Conservation (phyloP, 2,888 invertebrate species). For the Nomada ruficornis region DNA sequence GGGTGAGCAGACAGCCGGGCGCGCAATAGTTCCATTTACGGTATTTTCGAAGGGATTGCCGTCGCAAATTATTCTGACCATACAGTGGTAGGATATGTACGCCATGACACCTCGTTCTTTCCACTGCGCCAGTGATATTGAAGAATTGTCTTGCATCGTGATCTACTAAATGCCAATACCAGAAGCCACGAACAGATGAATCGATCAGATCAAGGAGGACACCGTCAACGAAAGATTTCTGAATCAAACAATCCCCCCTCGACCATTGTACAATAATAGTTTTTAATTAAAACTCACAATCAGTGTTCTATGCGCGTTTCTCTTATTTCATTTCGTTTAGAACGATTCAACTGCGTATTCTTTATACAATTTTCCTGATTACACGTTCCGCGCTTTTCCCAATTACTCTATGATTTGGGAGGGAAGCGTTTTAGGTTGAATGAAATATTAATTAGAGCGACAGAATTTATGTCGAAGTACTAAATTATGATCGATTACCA, state of each 20-base stretch:
- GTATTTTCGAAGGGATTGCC: conserved; percentile 56
- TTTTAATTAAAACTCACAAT: background rate
- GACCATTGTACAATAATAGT: background rate
- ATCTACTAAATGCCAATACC: conserved; percentile 28
- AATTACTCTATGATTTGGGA: too few relatives aligned
- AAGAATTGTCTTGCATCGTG: conserved; percentile 33
- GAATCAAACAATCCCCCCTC: background rate
- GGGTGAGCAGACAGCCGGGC: background rate
- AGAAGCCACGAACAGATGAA: background rate
- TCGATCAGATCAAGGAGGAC: conserved; percentile 6
- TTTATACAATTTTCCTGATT: too few relatives aligned
- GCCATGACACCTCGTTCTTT: conserved; percentile 36
- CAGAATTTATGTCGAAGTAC: too few relatives aligned
- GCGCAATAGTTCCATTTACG: conserved; percentile 61
- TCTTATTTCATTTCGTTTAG: background rate
- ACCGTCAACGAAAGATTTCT: background rate
- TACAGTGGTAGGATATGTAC: conserved; percentile 38
- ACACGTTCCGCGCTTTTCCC: too few relatives aligned
- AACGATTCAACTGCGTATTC: too few relatives aligned
- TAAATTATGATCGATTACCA: too few relatives aligned
- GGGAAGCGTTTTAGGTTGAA: too few relatives aligned
- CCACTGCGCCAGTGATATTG: conserved; percentile 15
- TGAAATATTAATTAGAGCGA: too few relatives aligned
- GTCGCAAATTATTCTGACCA: conserved; percentile 60
- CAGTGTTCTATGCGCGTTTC: background rate